A percentile compares a stretch with the other conserved stretches of the same genome.
phyloP scores from a whole-genome alignment of 2,113 vertebrate genomes.

The Varanus komodoensis region DNA sequence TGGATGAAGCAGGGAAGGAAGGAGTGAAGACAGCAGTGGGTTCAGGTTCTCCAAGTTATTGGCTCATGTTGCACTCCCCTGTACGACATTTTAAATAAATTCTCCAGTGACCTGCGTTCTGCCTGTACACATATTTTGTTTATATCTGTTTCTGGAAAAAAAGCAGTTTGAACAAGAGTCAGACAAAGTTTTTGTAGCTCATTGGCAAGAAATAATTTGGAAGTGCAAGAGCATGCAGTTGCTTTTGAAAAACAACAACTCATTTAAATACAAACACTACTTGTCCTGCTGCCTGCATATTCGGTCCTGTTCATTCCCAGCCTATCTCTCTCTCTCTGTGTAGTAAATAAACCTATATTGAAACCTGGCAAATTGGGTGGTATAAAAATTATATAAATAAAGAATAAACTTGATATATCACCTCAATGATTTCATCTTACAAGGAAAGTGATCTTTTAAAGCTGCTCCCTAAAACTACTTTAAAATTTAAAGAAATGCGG shows the following conservation, averaged over 20 bases:
- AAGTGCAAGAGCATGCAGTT: background rate
- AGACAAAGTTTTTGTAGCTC: background rate
- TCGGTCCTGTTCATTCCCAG: background rate
- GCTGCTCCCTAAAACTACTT: background rate
- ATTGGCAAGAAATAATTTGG: background rate
- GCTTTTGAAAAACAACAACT: background rate
- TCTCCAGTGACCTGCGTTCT: background rate
- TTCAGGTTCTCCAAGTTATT: background rate
- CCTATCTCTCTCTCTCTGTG: too few relatives aligned
- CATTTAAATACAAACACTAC: background rate
- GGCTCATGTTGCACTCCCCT: too few relatives aligned
- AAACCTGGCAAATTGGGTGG: background rate
- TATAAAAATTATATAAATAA: too few relatives aligned
- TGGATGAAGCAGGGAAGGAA: background rate
- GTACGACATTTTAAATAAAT: background rate
- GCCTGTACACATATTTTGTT: background rate
- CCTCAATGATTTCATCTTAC: background rate
- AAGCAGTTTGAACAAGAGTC: background rate
- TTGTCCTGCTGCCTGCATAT: background rate
- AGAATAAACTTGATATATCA: too few relatives aligned
- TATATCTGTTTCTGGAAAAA: background rate
- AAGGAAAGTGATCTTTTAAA: background rate
- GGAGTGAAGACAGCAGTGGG: background rate
- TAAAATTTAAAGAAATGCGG: background rate
- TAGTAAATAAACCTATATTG: background rate